A percentile compares a stretch with the other conserved stretches of the same genome.
Evolutionary conservation across 2,888 invertebrate species (phyloP).

Genomic region (Tetragonisca angustula): DNA sequence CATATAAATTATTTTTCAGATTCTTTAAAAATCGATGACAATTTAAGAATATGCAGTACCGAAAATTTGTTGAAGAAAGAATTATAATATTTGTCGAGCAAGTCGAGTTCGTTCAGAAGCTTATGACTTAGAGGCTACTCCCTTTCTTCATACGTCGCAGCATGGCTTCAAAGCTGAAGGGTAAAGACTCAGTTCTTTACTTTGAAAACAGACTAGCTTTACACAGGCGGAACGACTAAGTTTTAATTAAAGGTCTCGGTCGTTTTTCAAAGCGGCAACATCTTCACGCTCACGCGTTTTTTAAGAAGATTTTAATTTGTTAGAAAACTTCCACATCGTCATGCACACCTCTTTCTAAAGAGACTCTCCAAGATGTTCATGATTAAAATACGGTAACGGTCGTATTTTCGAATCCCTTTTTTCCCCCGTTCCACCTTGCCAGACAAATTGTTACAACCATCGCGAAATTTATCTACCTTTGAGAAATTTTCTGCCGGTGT

Average conservation of each 20-base stretch:
- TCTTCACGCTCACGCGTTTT: conserved; percentile 26
- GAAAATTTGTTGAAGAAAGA: conserved; percentile 5
- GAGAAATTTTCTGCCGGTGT: neutral
- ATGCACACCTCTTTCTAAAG: neutral
- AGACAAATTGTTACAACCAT: neutral
- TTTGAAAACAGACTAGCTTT: conserved; percentile 31
- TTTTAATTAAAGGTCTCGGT: conserved; percentile 60
- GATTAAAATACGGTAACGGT: conserved; percentile 20
- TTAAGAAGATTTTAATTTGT: conserved; percentile 34
- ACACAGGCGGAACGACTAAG: conserved; percentile 30
- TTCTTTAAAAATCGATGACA: neutral
- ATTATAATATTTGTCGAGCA: conserved; percentile 12
- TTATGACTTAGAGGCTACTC: neutral
- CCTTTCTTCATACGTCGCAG: conserved; percentile 3
- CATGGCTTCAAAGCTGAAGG: conserved; percentile 9
- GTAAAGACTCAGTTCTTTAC: conserved; percentile 32
- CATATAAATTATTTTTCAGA: neutral
- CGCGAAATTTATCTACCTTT: neutral
- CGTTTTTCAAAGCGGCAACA: conserved; percentile 47
- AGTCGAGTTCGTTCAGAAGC: neutral
- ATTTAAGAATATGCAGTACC: neutral
- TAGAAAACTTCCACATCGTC: conserved; percentile 16
- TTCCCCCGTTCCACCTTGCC: neutral
- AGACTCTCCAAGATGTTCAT: neutral
- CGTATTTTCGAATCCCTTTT: neutral